These are phyloP conservation scores for Axis porcinus DNA, from an alignment of 2,113 vertebrate genomes.

Conservation along the genomic window DNA sequence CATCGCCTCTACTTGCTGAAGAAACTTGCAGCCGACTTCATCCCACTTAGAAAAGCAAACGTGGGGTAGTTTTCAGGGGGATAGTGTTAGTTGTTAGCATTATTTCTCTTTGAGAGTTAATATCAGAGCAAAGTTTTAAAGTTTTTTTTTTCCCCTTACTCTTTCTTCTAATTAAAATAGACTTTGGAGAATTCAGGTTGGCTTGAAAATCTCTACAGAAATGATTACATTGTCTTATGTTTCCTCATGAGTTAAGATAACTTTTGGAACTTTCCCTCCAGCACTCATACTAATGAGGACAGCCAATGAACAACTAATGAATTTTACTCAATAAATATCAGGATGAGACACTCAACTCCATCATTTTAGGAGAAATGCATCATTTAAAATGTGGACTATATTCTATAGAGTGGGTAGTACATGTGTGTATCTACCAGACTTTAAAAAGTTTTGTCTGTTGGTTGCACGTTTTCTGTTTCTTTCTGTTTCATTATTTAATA, in stretches of 20 bases:
- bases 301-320: not conserved
- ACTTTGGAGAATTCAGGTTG: not conserved
- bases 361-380: not conserved
- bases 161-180: not conserved
- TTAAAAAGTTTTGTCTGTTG: not conserved
- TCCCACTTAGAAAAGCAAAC: not conserved
- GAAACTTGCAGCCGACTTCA: not conserved
- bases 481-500: not conserved
- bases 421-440: not conserved
- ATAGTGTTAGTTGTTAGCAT: not conserved
- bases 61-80: not conserved
- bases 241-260: not conserved
- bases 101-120: constrained; percentile 36
- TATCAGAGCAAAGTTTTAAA: not conserved
- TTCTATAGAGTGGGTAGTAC: not conserved
- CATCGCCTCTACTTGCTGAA: constrained; percentile 42
- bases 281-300: not conserved
- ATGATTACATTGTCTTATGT: not conserved
- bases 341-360: not conserved
- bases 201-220: not conserved
- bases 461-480: not conserved
- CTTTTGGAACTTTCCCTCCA: not conserved
- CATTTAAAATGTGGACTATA: not conserved
- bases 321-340: not conserved
- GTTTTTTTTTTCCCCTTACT: not conserved